These are phyloP conservation scores for Sprattus sprattus DNA, from an alignment of 2,113 vertebrate genomes.

Conservation along the genomic window DNA sequence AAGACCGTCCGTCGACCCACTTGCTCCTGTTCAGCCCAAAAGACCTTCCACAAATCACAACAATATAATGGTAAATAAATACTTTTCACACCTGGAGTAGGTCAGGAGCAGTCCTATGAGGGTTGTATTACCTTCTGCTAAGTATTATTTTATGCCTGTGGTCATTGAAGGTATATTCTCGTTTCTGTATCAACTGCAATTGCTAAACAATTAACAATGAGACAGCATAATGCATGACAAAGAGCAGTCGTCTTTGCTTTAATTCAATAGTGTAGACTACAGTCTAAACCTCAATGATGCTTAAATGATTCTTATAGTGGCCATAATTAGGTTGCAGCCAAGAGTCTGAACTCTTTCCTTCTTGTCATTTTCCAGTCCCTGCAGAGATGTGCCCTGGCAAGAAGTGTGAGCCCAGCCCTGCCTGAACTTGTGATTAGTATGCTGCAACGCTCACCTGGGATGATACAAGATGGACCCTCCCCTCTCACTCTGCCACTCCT, in stretches of 20 bases:
- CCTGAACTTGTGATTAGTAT: not conserved
- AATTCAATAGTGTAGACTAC: too few relatives aligned
- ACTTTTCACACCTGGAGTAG: not conserved
- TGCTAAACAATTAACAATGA: not conserved
- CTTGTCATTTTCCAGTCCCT: not conserved
- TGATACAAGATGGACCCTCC: not conserved
- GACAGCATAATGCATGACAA: too few relatives aligned
- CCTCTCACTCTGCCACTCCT: not conserved
- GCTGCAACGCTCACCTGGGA: not conserved
- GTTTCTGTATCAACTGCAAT: not conserved
- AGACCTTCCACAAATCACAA: not conserved
- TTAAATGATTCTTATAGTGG: too few relatives aligned
- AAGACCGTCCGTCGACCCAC: not conserved
- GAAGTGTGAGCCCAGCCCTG: not conserved
- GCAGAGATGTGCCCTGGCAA: not conserved
- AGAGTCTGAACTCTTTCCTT: not conserved
- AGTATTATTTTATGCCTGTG: too few relatives aligned
- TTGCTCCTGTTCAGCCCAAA: not conserved
- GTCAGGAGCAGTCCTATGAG: not conserved
- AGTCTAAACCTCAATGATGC: too few relatives aligned
- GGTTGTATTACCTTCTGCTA: too few relatives aligned
- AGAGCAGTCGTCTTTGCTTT: too few relatives aligned
- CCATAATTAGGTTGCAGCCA: too few relatives aligned
- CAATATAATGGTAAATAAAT: not conserved
- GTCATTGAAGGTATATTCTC: too few relatives aligned